phyloP scores from a whole-genome alignment of 2,797 vertebrate genomes.

The Limnodromus scolopaceus region DNA sequence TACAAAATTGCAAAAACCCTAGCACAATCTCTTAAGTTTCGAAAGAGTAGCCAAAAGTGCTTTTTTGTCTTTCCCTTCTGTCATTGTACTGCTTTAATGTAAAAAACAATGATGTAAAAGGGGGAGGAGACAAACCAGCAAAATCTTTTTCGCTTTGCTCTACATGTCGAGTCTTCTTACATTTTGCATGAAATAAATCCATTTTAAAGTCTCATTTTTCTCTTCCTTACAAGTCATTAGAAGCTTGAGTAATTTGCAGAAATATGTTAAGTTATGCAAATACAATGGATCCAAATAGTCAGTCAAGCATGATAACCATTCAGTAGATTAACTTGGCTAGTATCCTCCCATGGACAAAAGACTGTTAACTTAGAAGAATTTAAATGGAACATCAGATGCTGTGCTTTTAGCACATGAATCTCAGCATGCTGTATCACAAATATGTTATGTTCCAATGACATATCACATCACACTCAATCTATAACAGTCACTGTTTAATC shows the following conservation, averaged over 20 bases:
- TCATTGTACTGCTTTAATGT: not conserved
- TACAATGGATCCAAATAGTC: not conserved
- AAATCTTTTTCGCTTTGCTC: not conserved
- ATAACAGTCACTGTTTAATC: not conserved
- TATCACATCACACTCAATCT: not conserved
- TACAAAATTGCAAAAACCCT: not conserved
- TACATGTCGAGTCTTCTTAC: not conserved
- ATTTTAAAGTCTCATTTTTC: not conserved
- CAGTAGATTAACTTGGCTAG: not conserved
- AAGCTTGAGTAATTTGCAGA: not conserved
- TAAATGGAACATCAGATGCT: not conserved
- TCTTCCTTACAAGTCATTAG: not conserved
- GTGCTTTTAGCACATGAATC: not conserved
- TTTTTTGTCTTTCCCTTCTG: not conserved
- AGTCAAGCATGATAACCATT: not conserved
- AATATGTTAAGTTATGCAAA: not conserved
- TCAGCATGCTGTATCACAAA: not conserved
- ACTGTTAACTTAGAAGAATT: not conserved
- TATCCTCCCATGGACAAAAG: not conserved
- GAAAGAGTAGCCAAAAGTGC: not conserved
- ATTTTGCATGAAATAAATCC: not conserved
- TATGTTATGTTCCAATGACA: not conserved
- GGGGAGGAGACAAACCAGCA: not conserved
- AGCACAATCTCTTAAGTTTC: not conserved
- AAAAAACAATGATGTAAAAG: not conserved